phyloP scores from a whole-genome alignment of 2,797 vertebrate genomes.

The Brotula barbata region DNA sequence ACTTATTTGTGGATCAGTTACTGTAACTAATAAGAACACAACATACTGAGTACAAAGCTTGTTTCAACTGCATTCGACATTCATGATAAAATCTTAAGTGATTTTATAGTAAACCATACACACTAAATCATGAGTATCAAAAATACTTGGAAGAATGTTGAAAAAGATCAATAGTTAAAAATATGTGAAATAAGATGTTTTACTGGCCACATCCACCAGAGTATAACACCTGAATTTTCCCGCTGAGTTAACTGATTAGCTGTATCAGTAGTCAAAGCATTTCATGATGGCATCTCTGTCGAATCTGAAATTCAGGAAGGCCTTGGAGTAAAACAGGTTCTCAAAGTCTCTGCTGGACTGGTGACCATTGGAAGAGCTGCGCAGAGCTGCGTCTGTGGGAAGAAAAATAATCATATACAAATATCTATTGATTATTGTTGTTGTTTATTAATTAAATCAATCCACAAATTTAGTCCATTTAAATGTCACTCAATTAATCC shows the following conservation, averaged over 20 bases:
- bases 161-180: constrained; percentile 24
- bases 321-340: constrained; percentile 84
- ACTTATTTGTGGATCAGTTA: neutral
- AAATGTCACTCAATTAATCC: too few species aligned
- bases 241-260: neutral
- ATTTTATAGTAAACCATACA: constrained; percentile 13
- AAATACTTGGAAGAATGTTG: neutral
- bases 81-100: constrained; percentile 22
- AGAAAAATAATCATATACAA: neutral
- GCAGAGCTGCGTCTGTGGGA: constrained; percentile 64
- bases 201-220: constrained; percentile 5
- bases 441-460: too few species aligned
- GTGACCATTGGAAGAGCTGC: constrained; percentile 72
- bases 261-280: constrained; percentile 84
- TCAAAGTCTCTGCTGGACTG: constrained; percentile 78
- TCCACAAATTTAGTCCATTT: too few species aligned
- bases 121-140: neutral
- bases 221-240: neutral
- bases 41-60: neutral
- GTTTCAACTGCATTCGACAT: neutral
- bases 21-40: neutral
- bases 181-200: constrained; percentile 16
- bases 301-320: constrained; percentile 94
- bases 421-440: too few species aligned
- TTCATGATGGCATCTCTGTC: constrained; percentile 96